phyloP scores from a whole-genome alignment of 2,797 vertebrate genomes.

The Lacerta viridis region DNA sequence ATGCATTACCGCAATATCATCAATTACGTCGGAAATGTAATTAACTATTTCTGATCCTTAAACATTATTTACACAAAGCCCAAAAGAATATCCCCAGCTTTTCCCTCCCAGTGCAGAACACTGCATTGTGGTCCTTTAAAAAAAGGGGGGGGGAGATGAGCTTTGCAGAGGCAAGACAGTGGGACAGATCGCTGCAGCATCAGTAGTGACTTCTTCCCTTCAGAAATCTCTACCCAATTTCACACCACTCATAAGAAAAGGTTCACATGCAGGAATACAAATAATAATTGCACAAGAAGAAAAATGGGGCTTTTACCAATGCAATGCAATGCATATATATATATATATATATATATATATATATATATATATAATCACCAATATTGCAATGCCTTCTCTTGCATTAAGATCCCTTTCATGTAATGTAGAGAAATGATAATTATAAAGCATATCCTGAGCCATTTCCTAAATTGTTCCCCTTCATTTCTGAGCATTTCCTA shows the following conservation, averaged over 20 bases:
- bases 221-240: neutral
- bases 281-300: neutral
- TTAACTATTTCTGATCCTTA: conserved; percentile 73
- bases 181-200: conserved; percentile 7
- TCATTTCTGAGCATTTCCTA: conserved; percentile 3
- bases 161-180: conserved; percentile 21
- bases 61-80: conserved; percentile 72
- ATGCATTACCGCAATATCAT: conserved; percentile 63
- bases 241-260: conserved; percentile 34
- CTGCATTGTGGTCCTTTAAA: conserved; percentile 32
- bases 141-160: neutral
- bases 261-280: conserved; percentile 27
- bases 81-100: conserved; percentile 58
- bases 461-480: conserved; percentile 19
- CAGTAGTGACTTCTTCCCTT: conserved; percentile 22
- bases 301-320: neutral
- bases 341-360: too few relatives aligned
- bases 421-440: neutral
- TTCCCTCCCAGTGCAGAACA: neutral
- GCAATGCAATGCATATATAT: neutral
- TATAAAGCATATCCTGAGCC: neutral
- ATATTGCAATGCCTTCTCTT: conserved; percentile 6
- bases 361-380: neutral
- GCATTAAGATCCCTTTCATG: conserved; percentile 13
- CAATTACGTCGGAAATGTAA: conserved; percentile 71